Percentiles rank a stretch among this genome's conserved stretches.
These are phyloP conservation scores for Rhadinocentrus ornatus DNA, from an alignment of 2,797 vertebrate species.

Conservation along the genomic window DNA sequence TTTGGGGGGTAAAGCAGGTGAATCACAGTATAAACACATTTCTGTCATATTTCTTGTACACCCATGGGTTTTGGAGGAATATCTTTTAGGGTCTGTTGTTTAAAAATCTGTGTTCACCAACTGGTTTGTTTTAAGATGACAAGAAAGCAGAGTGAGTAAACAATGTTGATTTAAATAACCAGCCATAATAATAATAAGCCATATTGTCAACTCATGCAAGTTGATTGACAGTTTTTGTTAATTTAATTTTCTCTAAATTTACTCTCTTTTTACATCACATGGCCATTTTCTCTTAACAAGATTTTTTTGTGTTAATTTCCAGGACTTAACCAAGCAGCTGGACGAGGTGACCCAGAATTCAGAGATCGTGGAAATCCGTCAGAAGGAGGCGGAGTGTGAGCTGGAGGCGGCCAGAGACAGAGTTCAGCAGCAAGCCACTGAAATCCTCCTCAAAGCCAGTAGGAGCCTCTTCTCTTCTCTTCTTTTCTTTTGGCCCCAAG, in stretches of 20 bases:
- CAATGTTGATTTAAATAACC: too few species aligned
- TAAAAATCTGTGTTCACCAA: background rate
- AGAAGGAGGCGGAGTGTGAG: slow-evolving; percentile 96
- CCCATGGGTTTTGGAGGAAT: background rate
- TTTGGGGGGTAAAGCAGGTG: too few species aligned
- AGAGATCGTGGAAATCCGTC: slow-evolving; percentile 91
- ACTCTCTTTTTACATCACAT: too few species aligned
- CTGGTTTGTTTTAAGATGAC: background rate
- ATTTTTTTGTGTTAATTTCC: slow-evolving; percentile 16
- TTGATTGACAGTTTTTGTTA: too few species aligned
- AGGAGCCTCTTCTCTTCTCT: slow-evolving; percentile 62
- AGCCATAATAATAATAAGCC: too few species aligned
- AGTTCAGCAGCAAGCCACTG: slow-evolving; percentile 95
- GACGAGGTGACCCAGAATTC: slow-evolving; percentile 96
- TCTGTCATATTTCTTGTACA: background rate
- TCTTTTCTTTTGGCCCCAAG: background rate
- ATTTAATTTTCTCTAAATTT: too few species aligned
- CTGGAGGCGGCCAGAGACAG: slow-evolving; percentile 92
- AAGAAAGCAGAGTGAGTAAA: too few species aligned
- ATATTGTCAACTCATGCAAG: too few species aligned
- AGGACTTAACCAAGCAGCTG: slow-evolving; percentile 95
- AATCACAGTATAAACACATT: background rate
- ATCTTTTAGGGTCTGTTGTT: too few species aligned
- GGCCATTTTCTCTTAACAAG: background rate
- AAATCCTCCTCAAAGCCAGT: slow-evolving; percentile 99